Evolutionary conservation across 2,888 invertebrate genomes (phyloP), one percentile per base, ranked within the genome.

Genomic region (Agrotis segetum): DNA sequence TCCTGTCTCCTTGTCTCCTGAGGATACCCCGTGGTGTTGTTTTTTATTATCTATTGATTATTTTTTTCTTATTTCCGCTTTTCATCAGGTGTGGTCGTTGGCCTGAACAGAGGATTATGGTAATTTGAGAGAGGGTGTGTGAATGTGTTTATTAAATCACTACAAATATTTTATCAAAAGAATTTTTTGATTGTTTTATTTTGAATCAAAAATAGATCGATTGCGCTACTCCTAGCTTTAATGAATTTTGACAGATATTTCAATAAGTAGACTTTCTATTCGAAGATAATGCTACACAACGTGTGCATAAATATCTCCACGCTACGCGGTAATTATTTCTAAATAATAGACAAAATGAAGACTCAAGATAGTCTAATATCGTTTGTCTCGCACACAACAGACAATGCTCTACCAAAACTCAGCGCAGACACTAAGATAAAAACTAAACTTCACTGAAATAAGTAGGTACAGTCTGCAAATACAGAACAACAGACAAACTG

Each of bases 401-500:
- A 50, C 9, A 14, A 6, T 53, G 13, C 47, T 67, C 52, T 47
- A 17, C 29, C 16, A 24, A 58, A 81, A 46, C 34, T 47, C 16
- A 49, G 21, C n/a, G 14, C n/a, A n/a, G 1, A 60, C 4, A 67
- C 19, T n/a, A 40, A 60, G 21, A 75, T 81, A 60, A 75, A 81
- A 76, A 47, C 56, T 53, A 49, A 68, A 59, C 77, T 40, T 34
- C 66, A 40, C 40, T 81, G 2, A 49, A 65, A 80, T 21, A 81
- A 81, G 24, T 24, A 81, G 81, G 24, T 62, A 69, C 46, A 40
- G 52, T 63, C 70, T 40, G 21, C 46, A 74, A 74, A 80, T 44
- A 76, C n/a, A 68, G 29, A 67, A 76, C 69, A 76, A 72, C 78
- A 53, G 44, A 71, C 46, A 55, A 80, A 63, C 67, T 65, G 81